phyloP scores from a whole-genome alignment of 2,888 invertebrate species.

The Serripes groenlandicus region DNA sequence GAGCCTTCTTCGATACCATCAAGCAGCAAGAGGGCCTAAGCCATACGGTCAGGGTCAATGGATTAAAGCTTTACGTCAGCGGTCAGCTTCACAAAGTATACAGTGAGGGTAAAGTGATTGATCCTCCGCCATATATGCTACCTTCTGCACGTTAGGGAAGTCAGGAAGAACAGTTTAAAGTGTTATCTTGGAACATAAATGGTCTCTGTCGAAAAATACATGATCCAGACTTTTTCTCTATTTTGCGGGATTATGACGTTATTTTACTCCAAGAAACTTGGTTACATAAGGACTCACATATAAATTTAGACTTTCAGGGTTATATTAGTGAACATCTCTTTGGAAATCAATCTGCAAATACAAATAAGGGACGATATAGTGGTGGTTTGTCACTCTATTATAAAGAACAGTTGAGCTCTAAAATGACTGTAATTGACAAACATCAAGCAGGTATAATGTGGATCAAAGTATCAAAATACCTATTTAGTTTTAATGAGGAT shows the following conservation, averaged over 20 bases:
- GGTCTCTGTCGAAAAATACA: background rate
- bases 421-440: background rate
- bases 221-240: slow-evolving; percentile 1
- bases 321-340: background rate
- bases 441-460: slow-evolving; percentile 12
- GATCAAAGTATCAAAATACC: background rate
- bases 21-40: background rate
- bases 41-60: background rate
- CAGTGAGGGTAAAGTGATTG: background rate
- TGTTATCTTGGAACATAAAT: slow-evolving; percentile 20
- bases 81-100: slow-evolving; percentile 11
- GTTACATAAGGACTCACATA: background rate
- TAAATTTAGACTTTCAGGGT: slow-evolving; percentile 2
- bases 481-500: background rate
- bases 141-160: background rate
- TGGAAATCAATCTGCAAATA: slow-evolving; percentile 6
- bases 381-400: too few species aligned
- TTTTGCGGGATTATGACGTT: background rate
- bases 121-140: background rate
- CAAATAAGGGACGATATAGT: slow-evolving; percentile 12
- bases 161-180: background rate
- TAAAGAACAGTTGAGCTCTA: background rate
- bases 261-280: slow-evolving; percentile 12
- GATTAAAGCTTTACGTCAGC: slow-evolving; percentile 23
- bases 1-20: slow-evolving; percentile 5